Percentiles rank a stretch among this genome's conserved stretches.
Conservation (phyloP, 1,140 invertebrate genomes). For the Apis cerana region DNA sequence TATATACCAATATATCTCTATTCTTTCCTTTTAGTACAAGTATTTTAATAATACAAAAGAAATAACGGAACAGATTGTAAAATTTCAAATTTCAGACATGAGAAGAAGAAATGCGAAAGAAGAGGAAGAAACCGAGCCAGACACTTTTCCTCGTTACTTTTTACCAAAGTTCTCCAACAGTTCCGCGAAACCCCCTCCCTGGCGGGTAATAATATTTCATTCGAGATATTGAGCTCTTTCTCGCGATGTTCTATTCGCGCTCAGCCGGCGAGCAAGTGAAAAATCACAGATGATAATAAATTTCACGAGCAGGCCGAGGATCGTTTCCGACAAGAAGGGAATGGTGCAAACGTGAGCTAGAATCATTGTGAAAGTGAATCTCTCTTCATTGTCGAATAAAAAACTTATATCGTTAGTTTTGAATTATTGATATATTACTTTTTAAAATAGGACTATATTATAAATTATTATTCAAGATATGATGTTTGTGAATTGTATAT, state of each 20-base stretch:
- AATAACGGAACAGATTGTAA: neutral
- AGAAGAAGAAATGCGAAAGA: neutral
- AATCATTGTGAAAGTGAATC: constrained; percentile 47
- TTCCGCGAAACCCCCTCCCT: constrained; percentile 49
- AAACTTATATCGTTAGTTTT: neutral
- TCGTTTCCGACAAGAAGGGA: constrained; percentile 45
- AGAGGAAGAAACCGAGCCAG: neutral
- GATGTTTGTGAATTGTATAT: too few relatives aligned
- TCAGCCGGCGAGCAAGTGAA: constrained; percentile 51
- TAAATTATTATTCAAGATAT: too few relatives aligned
- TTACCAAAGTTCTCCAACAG: constrained; percentile 48
- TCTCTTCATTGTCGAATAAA: neutral
- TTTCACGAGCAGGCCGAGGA: constrained; percentile 51
- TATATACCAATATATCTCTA: too few relatives aligned
- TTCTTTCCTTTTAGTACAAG: neutral
- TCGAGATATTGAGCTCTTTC: constrained; percentile 63
- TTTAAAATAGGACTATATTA: too few relatives aligned
- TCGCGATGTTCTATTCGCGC: constrained; percentile 25
- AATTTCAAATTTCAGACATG: constrained; percentile 21
- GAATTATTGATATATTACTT: too few relatives aligned
- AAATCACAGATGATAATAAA: constrained; percentile 66
- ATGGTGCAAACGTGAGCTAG: constrained; percentile 14
- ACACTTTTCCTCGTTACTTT: constrained; percentile 51
- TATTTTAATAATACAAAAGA: neutral
- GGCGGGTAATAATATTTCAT: constrained; percentile 69